Conservation (phyloP, 2,113 vertebrate species). For the Vimba vimba region DNA sequence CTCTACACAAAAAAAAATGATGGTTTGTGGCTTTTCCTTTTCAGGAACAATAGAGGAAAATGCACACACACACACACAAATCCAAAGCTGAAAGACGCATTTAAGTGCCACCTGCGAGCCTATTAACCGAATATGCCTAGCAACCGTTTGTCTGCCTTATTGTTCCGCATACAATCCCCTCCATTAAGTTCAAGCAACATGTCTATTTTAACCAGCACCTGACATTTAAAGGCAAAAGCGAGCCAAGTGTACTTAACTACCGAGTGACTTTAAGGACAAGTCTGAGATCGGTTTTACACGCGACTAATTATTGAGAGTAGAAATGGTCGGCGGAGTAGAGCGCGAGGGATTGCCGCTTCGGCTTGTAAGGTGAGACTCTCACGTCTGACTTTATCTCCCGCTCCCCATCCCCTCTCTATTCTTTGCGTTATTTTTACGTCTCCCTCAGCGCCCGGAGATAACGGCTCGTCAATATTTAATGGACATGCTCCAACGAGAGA, state of each 20-base stretch:
- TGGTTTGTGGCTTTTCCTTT: slow-evolving; percentile 31
- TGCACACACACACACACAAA: slow-evolving; percentile 29
- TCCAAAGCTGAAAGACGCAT: slow-evolving; percentile 20
- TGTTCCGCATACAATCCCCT: slow-evolving; percentile 17
- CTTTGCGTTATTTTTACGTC: slow-evolving; percentile 53
- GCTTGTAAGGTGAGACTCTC: slow-evolving; percentile 52
- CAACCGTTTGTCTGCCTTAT: slow-evolving; percentile 30
- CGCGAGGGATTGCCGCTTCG: not conserved
- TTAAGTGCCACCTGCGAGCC: slow-evolving; percentile 49
- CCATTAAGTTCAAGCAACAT: slow-evolving; percentile 20
- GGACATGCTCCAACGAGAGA: slow-evolving; percentile 62
- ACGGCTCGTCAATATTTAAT: slow-evolving; percentile 68
- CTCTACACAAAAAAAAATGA: not conserved
- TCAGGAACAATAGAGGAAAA: not conserved
- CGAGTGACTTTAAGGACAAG: not conserved
- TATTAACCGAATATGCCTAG: slow-evolving; percentile 36
- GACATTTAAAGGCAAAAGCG: slow-evolving; percentile 20
- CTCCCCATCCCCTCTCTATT: slow-evolving; percentile 28
- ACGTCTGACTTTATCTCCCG: slow-evolving; percentile 41
- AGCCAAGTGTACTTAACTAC: slow-evolving; percentile 18
- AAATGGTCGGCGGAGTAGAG: not conserved
- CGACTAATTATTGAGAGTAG: not conserved
- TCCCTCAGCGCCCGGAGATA: slow-evolving; percentile 57
- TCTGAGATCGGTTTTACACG: not conserved
- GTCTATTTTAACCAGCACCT: slow-evolving; percentile 28